Percentiles rank a stretch among this genome's conserved stretches.
Evolutionary conservation across 2,888 invertebrate genomes (phyloP).

Genomic region (Pterostichus niger): DNA sequence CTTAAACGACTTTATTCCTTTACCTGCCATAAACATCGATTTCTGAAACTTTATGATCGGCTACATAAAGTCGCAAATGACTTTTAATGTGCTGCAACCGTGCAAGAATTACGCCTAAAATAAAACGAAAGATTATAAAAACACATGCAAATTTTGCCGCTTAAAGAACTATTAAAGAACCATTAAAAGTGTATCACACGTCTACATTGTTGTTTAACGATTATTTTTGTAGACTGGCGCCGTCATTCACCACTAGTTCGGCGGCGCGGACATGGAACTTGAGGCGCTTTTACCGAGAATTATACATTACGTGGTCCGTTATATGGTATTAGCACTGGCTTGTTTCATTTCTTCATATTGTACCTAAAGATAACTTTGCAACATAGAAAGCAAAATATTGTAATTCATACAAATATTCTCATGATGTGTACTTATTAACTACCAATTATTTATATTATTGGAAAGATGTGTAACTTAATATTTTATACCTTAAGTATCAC

Average conservation of each 20-base stretch:
- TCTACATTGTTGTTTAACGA: conserved; percentile 62
- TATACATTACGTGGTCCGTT: conserved; percentile 45
- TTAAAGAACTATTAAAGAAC: conserved; percentile 65
- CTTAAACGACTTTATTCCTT: conserved; percentile 42
- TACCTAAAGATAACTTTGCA: conserved; percentile 14
- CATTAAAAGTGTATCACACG: conserved; percentile 64
- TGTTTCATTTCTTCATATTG: conserved; percentile 8
- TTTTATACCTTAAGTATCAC: no score
- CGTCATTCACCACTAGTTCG: conserved; percentile 29
- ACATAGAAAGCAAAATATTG: no score
- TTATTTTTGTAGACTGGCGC: conserved; percentile 48
- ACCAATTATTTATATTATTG: no score
- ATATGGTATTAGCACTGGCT: conserved; percentile 1
- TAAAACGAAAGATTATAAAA: conserved; percentile 61
- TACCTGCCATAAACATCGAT: conserved; percentile 44
- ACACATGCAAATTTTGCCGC: conserved; percentile 64
- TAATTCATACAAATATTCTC: no score
- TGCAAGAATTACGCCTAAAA: conserved; percentile 37
- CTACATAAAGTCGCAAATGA: conserved; percentile 37
- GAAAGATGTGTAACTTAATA: no score
- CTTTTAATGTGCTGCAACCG: conserved; percentile 44
- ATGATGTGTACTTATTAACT: no score
- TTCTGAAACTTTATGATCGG: conserved; percentile 42
- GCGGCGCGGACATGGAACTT: background rate
- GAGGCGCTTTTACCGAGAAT: conserved; percentile 25